Percentiles rank a stretch among this genome's conserved stretches.
These are phyloP conservation scores for Andrena praecox DNA, from an alignment of 2,888 invertebrate species.

Conservation along the genomic window DNA sequence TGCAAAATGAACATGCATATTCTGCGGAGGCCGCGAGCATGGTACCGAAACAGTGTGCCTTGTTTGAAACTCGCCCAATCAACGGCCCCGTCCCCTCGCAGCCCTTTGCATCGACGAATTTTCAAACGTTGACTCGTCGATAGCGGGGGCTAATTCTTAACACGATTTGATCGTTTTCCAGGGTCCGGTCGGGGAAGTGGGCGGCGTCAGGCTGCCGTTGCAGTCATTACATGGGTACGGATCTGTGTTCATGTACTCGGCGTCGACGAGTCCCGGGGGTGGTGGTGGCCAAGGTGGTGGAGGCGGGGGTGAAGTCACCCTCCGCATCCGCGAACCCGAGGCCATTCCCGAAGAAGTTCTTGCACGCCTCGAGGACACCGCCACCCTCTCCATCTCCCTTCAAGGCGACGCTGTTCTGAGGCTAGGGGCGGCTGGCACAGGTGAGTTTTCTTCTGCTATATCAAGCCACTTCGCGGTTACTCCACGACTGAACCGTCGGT, in stretches of 20 bases:
- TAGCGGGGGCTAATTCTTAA: slow-evolving; percentile 18
- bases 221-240: slow-evolving; percentile 84
- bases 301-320: slow-evolving; percentile 83
- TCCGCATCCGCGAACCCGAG: slow-evolving; percentile 84
- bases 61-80: no score
- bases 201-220: slow-evolving; percentile 83
- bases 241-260: slow-evolving; percentile 85
- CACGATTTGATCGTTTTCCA: slow-evolving; percentile 65
- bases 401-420: slow-evolving; percentile 84
- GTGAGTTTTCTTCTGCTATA: slow-evolving; percentile 69
- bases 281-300: slow-evolving; percentile 79
- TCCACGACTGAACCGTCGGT: not conserved
- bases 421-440: slow-evolving; percentile 82
- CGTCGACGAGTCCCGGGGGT: slow-evolving; percentile 83
- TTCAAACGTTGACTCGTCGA: not conserved
- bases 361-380: slow-evolving; percentile 84
- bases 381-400: slow-evolving; percentile 83
- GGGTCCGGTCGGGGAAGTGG: slow-evolving; percentile 84
- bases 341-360: slow-evolving; percentile 84
- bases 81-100: no score
- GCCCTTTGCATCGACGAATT: not conserved
- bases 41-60: no score
- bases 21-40: no score
- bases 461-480: slow-evolving; percentile 8
- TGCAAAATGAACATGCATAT: no score